phyloP scores from a whole-genome alignment of 2,888 invertebrate genomes.

The Leptarthrus brevirostris region DNA sequence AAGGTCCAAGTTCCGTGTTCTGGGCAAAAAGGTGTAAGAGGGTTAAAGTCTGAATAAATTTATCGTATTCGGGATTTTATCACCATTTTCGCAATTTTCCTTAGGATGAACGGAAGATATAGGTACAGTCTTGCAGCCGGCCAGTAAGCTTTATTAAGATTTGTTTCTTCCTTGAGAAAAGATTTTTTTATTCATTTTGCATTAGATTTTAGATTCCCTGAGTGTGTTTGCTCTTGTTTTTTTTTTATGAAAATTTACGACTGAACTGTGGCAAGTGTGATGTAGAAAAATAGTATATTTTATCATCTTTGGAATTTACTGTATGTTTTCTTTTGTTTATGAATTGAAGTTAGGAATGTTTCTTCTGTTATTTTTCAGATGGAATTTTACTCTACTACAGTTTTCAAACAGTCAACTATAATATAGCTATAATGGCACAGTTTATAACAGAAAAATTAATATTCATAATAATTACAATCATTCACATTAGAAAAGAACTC shows the following conservation, averaged over 20 bases:
- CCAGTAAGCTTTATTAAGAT: constrained; percentile 38
- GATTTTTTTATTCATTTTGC: constrained; percentile 36
- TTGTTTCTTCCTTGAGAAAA: constrained; percentile 40
- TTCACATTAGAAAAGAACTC: no score
- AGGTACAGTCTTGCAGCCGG: constrained; percentile 11
- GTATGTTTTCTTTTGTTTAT: background rate
- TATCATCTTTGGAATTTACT: constrained; percentile 18
- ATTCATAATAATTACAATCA: no score
- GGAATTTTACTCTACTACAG: no score
- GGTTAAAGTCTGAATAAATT: constrained; percentile 25
- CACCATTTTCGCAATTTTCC: constrained; percentile 32
- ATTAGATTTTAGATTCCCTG: constrained; percentile 2
- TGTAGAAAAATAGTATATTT: constrained; percentile 7
- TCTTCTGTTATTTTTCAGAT: no score
- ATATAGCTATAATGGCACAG: no score
- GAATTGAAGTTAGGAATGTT: no score
- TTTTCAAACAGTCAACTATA: no score
- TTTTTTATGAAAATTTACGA: constrained; percentile 46
- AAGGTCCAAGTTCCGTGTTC: background rate
- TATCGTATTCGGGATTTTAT: constrained; percentile 35
- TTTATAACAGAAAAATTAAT: no score
- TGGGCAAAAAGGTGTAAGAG: constrained; percentile 16
- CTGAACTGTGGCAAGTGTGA: constrained; percentile 24
- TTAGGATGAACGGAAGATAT: constrained; percentile 32
- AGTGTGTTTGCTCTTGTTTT: constrained; percentile 13